Evolutionary conservation across 1,140 invertebrate species (phyloP).

Genomic region (Drosophila lacteicornis): DNA sequence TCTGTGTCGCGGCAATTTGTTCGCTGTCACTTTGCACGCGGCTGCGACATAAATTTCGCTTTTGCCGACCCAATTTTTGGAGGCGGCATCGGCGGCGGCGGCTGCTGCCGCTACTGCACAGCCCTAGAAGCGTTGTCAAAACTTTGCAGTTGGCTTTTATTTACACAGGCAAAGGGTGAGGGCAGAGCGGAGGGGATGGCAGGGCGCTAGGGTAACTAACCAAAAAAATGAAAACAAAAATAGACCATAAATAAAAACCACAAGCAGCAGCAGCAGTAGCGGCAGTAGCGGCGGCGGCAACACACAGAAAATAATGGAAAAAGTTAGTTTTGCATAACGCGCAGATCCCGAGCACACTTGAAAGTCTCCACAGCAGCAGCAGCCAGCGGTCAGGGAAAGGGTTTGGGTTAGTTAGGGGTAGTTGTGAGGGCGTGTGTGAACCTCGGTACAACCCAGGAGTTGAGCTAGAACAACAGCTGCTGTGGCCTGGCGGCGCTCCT

Average conservation of each 20-base stretch:
- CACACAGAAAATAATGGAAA: conserved; percentile 80
- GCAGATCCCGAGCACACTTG: conserved; percentile 68
- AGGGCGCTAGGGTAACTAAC: conserved; percentile 61
- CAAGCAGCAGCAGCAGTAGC: conserved; percentile 46
- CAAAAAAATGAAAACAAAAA: conserved; percentile 78
- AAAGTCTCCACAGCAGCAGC: conserved; percentile 44
- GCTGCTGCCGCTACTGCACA: conserved; percentile 50
- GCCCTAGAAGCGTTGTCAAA: conserved; percentile 76
- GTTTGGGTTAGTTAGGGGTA: background rate
- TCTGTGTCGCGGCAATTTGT: conserved; percentile 75
- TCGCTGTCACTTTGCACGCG: conserved; percentile 81
- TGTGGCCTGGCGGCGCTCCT: conserved; percentile 11
- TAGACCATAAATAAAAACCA: conserved; percentile 81
- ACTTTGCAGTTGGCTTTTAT: conserved; percentile 82
- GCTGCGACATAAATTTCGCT: conserved; percentile 82
- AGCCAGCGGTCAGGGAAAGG: conserved; percentile 15
- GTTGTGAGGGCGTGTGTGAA: conserved; percentile 38
- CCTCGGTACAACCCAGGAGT: conserved; percentile 8
- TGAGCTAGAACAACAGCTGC: conserved; percentile 64
- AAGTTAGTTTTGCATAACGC: conserved; percentile 83
- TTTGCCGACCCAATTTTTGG: conserved; percentile 77
- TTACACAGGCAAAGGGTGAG: conserved; percentile 55
- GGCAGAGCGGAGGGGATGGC: background rate
- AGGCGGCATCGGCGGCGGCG: conserved; percentile 46
- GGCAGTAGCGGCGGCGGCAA: conserved; percentile 38